Conservation (phyloP, 1,140 invertebrate genomes). For the Panagrolaimus sp. region DNA sequence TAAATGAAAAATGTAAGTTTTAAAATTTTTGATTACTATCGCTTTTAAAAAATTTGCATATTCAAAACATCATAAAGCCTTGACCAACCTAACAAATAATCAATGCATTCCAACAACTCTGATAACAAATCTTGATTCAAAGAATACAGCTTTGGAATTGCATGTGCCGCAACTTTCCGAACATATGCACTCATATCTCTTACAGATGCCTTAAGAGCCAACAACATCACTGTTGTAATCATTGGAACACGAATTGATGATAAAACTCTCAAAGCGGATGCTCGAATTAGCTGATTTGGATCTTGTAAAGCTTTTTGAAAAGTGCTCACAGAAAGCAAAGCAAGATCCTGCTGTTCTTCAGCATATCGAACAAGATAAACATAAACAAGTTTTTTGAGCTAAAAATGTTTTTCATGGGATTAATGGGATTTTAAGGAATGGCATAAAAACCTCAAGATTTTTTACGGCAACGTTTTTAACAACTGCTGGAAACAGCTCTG, state of each 20-base stretch:
- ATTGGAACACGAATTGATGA: constrained; percentile 92
- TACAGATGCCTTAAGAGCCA: constrained; percentile 90
- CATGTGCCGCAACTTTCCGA: constrained; percentile 92
- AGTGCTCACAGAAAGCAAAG: constrained; percentile 91
- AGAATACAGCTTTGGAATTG: constrained; percentile 93
- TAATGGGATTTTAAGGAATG: background rate
- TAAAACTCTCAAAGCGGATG: constrained; percentile 88
- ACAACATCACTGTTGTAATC: constrained; percentile 86
- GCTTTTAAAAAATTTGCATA: no score
- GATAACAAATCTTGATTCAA: constrained; percentile 92
- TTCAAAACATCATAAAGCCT: no score
- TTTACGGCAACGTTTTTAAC: constrained; percentile 99
- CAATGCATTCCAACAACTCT: constrained; percentile 85
- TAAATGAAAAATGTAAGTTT: no score
- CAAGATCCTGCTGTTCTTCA: constrained; percentile 96
- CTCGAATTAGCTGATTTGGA: constrained; percentile 94
- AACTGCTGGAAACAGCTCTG: constrained; percentile 95
- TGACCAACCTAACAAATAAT: constrained; percentile 69
- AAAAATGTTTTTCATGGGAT: constrained; percentile 18
- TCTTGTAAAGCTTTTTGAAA: constrained; percentile 89
- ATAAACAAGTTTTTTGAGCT: constrained; percentile 91
- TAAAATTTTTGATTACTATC: no score
- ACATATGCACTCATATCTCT: constrained; percentile 99
- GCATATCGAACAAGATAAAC: constrained; percentile 96
- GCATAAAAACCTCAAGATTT: constrained; percentile 79